phyloP scores from a whole-genome alignment of 2,113 vertebrate genomes.

The Malaclemys terrapin region DNA sequence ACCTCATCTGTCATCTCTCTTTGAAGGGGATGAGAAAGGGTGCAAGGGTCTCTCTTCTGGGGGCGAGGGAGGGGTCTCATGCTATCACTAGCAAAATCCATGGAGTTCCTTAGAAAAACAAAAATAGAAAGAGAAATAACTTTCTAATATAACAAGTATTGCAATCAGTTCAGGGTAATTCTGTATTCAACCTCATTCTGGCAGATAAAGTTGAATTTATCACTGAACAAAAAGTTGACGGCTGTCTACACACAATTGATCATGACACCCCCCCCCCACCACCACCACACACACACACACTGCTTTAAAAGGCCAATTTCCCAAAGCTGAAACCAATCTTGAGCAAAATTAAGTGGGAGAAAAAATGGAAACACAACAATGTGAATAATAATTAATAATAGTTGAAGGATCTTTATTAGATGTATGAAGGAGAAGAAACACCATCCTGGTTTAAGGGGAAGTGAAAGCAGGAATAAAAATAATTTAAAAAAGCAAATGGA shows the following conservation, averaged over 20 bases:
- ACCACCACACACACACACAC: background rate
- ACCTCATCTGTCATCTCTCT: background rate
- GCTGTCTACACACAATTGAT: background rate
- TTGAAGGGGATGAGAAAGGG: background rate
- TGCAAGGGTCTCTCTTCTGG: background rate
- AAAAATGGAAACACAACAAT: background rate
- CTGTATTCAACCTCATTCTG: background rate
- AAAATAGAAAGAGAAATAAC: background rate
- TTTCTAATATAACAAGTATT: background rate
- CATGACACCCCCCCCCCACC: background rate
- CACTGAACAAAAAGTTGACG: background rate
- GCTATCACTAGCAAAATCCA: background rate
- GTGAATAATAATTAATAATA: background rate
- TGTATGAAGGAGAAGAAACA: background rate
- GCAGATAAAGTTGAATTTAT: background rate
- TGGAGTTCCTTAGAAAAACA: background rate
- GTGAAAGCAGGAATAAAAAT: slow-evolving; percentile 7
- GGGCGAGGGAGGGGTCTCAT: background rate
- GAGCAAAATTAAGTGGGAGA: background rate
- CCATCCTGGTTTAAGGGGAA: background rate
- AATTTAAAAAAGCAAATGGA: background rate
- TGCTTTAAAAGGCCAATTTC: background rate
- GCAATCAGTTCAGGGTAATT: background rate
- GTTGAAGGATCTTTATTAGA: slow-evolving; percentile 13
- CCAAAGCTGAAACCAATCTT: background rate